Base-by-base conservation (phyloP, 2,113 vertebrate genomes). In the Gobius niger region DNA sequence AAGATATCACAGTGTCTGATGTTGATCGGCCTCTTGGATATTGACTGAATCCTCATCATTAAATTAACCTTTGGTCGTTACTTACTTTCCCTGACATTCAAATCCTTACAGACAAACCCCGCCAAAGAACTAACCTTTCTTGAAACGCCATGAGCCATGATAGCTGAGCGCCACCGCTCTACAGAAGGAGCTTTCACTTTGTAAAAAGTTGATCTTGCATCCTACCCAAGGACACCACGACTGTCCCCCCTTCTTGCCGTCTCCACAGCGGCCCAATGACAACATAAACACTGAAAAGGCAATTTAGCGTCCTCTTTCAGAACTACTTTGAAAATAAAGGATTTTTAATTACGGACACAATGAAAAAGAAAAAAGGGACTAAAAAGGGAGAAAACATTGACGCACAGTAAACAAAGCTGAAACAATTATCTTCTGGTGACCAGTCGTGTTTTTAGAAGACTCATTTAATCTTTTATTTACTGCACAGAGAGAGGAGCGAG, bases 341-440 rank as follows among this genome's bases (percentile, higher is more conserved):
- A 92, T 92, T 92, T 93, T 93, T 92, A 93, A 93, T 93, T 92
- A 93, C 68, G 88, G 87, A 89, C 90, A 91, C 91, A 92, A 92
- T 93, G 86, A 91, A 91, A 88, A 91, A 92, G 87, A 89, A 90
- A 91, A 90, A 91, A 87, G 81, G 24, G 77, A 87, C 83, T 89
- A 90, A 90, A 90, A 90, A 86, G 81, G 79, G 78, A 85, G 83
- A 91, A 91, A 91, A 91, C 89, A 89, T 89, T 92, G 85, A 89
- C 81, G 80, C 88, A 89, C 88, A 91, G 92, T 92, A 92, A 92
- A 92, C 92, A 92, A 93, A 92, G 91, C 90, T 91, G 90, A 92
- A 93, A 93, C 92, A 92, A 92, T 93, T 93, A 93, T 93, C 92
- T 92, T 92, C 91, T 93, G 90, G 91, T 93, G 91, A 92, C 92